A percentile compares a stretch with the other conserved stretches of the same genome.
Conservation (phyloP, 2,888 invertebrate species). For the Zele albiditarsus region DNA sequence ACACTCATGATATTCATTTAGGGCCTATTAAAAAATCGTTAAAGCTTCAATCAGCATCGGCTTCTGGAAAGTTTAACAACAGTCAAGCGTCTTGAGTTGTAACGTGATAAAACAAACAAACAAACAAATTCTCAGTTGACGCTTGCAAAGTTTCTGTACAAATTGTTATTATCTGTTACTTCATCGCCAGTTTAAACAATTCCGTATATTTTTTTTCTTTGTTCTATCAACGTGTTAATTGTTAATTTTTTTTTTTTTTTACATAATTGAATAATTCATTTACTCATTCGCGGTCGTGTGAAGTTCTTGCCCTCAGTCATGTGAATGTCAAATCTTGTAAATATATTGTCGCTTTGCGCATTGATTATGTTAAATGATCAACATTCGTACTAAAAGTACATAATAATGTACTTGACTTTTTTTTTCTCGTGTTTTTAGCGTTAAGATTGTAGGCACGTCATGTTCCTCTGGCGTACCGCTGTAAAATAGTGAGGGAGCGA, state of each 20-base stretch:
- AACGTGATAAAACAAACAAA: background rate
- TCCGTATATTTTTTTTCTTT: background rate
- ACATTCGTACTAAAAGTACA: constrained; percentile 26
- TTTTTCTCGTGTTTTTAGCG: constrained; percentile 26
- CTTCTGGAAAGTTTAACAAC: constrained; percentile 57
- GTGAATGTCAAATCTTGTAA: constrained; percentile 50
- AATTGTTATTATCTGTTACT: background rate
- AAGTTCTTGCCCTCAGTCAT: constrained; percentile 50
- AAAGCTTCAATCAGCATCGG: constrained; percentile 41
- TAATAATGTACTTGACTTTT: constrained; percentile 30
- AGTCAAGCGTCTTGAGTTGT: constrained; percentile 53
- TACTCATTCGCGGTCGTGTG: constrained; percentile 35
- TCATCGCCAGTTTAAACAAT: background rate
- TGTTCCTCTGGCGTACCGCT: constrained; percentile 32
- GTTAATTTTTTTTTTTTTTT: background rate
- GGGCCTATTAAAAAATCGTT: constrained; percentile 54
- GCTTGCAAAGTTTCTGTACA: background rate
- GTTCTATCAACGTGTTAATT: background rate
- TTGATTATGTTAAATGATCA: background rate
- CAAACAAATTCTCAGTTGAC: background rate
- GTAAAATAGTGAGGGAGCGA: constrained; percentile 32
- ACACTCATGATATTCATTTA: constrained; percentile 55
- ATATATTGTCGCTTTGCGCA: constrained; percentile 38
- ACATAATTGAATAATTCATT: constrained; percentile 31
- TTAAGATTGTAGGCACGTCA: constrained; percentile 25